These are phyloP conservation scores for Amblyjoppa proteus DNA, from an alignment of 2,888 invertebrate species.

Conservation along the genomic window DNA sequence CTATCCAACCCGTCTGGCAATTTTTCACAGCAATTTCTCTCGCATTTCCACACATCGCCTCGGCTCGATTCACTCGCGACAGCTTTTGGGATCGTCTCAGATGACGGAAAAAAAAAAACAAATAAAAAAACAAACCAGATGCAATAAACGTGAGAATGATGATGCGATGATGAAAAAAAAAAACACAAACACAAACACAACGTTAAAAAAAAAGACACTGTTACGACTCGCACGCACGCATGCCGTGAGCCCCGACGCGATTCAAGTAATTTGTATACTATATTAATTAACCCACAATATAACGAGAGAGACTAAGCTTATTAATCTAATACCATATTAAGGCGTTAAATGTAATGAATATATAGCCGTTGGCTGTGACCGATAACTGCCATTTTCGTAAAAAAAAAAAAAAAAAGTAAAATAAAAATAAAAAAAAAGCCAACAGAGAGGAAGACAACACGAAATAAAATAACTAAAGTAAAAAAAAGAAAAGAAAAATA, in stretches of 20 bases:
- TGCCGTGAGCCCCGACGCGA: constrained; percentile 40
- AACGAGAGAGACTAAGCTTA: constrained; percentile 68
- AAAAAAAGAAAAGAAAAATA: constrained; percentile 23
- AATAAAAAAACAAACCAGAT: neutral
- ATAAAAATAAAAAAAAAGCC: constrained; percentile 59
- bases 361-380: constrained; percentile 85
- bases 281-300: constrained; percentile 50
- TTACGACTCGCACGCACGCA: constrained; percentile 37
- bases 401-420: constrained; percentile 73
- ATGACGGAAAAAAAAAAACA: constrained; percentile 24
- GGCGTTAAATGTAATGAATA: constrained; percentile 77
- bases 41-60: neutral
- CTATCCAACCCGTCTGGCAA: neutral
- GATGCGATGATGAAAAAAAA: neutral
- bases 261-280: constrained; percentile 47
- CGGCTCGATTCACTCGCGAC: constrained; percentile 34
- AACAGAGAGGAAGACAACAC: constrained; percentile 49
- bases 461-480: constrained; percentile 34
- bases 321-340: constrained; percentile 73
- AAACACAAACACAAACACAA: neutral
- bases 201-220: constrained; percentile 14
- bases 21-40: constrained; percentile 6
- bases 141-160: constrained; percentile 10
- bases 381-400: constrained; percentile 85
- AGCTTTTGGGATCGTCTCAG: constrained; percentile 34